Percentiles rank a stretch among this genome's conserved stretches.
Evolutionary conservation across 2,113 vertebrate species (phyloP).

Genomic region (Pteropus alecto): DNA sequence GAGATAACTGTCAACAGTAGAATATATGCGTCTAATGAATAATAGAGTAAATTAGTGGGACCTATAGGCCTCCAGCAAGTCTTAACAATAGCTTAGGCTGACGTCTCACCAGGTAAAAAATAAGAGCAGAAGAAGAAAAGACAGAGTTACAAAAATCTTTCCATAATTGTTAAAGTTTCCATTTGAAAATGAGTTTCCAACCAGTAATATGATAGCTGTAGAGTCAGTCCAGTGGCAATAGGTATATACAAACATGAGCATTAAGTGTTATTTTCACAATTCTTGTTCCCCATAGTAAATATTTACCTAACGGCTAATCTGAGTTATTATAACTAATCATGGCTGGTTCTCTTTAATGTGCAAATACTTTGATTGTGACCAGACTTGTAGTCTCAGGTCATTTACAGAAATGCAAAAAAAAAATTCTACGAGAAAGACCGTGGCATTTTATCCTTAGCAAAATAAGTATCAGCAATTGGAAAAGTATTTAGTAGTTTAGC

Average conservation of each 20-base stretch:
- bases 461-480: constrained; percentile 73
- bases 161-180: constrained; percentile 11
- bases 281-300: constrained; percentile 57
- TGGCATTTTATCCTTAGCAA: constrained; percentile 71
- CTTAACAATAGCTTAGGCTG: background rate
- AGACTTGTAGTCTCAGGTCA: constrained; percentile 62
- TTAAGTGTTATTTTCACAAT: constrained; percentile 51
- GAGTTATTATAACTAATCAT: constrained; percentile 55
- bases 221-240: background rate
- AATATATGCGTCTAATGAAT: background rate
- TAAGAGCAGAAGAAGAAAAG: background rate
- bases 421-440: constrained; percentile 56
- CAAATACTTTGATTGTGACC: constrained; percentile 66
- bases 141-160: background rate
- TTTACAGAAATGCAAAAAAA: constrained; percentile 69
- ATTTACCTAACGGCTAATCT: constrained; percentile 64
- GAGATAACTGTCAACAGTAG: background rate
- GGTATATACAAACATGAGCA: constrained; percentile 44
- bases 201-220: background rate
- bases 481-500: constrained; percentile 76
- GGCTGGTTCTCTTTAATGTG: constrained; percentile 65
- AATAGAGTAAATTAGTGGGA: background rate
- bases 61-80: background rate
- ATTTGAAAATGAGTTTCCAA: constrained; percentile 49
- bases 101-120: background rate